Evolutionary conservation across 2,888 invertebrate species (phyloP).

Genomic region (Rotaria sp.): DNA sequence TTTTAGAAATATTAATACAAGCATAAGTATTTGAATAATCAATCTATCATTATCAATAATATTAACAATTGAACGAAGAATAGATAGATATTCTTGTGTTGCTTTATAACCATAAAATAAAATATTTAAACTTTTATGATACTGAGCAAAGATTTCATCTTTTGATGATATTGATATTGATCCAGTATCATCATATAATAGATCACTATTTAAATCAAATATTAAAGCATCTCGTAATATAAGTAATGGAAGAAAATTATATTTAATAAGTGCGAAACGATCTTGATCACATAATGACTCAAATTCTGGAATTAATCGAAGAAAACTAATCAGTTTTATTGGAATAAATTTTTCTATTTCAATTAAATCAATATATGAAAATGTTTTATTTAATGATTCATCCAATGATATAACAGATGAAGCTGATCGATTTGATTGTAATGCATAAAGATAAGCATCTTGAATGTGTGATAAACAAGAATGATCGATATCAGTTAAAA

Average conservation of each 20-base stretch:
- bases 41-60: not conserved
- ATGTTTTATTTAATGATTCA: too few relatives aligned
- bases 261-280: not conserved
- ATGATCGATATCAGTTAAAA: too few relatives aligned
- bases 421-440: too few relatives aligned
- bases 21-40: not conserved
- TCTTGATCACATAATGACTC: not conserved
- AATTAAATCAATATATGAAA: not conserved
- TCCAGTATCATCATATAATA: not conserved
- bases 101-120: not conserved
- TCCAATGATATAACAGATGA: too few relatives aligned
- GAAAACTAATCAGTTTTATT: not conserved
- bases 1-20: not conserved
- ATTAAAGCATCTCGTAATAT: not conserved
- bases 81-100: not conserved
- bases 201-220: not conserved
- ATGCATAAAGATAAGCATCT: too few relatives aligned
- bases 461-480: too few relatives aligned
- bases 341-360: not conserved
- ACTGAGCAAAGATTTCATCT: not conserved
- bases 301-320: not conserved
- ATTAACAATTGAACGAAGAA: not conserved
- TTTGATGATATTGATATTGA: not conserved
- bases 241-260: not conserved
- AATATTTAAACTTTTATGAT: not conserved